Percentiles rank a stretch among this genome's conserved stretches.
Conservation (phyloP, 2,113 vertebrate genomes). For the Datnioides undecimradiatus region DNA sequence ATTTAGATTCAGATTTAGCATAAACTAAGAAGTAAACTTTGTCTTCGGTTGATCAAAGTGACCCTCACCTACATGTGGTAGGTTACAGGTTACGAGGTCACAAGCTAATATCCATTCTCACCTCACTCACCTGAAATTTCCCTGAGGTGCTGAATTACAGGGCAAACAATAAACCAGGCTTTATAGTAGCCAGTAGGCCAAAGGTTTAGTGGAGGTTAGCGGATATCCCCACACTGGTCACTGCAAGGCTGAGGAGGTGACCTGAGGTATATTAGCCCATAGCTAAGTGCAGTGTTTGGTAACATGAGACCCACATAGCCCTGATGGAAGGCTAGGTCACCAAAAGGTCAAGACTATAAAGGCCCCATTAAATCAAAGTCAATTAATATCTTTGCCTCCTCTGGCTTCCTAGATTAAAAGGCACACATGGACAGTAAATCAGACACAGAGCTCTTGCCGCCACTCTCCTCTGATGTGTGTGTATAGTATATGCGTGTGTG, state of each 20-base stretch:
- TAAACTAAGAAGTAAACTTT: background rate
- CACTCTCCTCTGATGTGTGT: constrained; percentile 30
- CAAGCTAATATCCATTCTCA: constrained; percentile 28
- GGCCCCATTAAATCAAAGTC: constrained; percentile 70
- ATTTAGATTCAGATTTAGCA: background rate
- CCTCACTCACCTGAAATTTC: constrained; percentile 23
- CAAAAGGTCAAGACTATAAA: constrained; percentile 65
- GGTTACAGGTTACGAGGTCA: constrained; percentile 35
- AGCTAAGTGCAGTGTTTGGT: constrained; percentile 32
- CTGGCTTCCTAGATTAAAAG: constrained; percentile 61
- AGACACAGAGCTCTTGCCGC: constrained; percentile 21
- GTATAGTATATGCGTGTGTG: constrained; percentile 30
- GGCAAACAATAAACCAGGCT: constrained; percentile 52
- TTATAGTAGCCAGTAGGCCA: constrained; percentile 41
- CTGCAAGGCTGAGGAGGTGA: constrained; percentile 35
- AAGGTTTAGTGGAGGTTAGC: constrained; percentile 63
- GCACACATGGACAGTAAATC: constrained; percentile 58
- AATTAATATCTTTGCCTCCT: constrained; percentile 58
- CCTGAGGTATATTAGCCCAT: constrained; percentile 31
- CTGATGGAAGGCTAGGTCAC: constrained; percentile 40
- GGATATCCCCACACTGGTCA: constrained; percentile 40
- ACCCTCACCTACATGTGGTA: background rate
- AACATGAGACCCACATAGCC: constrained; percentile 51
- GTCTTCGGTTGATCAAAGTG: constrained; percentile 14
- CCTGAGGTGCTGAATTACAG: constrained; percentile 27